Conservation (phyloP, 2,888 invertebrate genomes). For the Helicoverpa assulta region DNA sequence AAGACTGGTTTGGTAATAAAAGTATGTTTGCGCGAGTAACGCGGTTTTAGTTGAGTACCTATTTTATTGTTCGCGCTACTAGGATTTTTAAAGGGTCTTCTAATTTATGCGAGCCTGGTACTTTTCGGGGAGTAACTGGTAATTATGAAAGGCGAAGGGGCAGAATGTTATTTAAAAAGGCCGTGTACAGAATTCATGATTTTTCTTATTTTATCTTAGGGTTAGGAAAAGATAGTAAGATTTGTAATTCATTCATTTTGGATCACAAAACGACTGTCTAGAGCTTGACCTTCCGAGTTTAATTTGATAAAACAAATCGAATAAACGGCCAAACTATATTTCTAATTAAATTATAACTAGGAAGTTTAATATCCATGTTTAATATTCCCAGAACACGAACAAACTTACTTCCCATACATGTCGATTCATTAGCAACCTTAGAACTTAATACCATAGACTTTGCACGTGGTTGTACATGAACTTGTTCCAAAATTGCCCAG, state of each 20-base stretch:
- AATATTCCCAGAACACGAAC: no score
- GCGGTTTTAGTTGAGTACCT: slow-evolving; percentile 60
- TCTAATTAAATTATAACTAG: no score
- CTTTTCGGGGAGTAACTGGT: slow-evolving; percentile 22
- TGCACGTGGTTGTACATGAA: slow-evolving; percentile 39
- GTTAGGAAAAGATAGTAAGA: background rate
- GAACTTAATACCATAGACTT: slow-evolving; percentile 24
- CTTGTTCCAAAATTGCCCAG: slow-evolving; percentile 46
- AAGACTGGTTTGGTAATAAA: slow-evolving; percentile 66
- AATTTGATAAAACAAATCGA: no score
- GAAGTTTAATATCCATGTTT: no score
- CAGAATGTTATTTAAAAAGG: background rate
- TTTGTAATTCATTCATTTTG: background rate
- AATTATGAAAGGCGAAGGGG: slow-evolving; percentile 19
- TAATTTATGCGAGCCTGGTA: slow-evolving; percentile 52
- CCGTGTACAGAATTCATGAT: background rate
- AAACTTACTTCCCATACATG: no score
- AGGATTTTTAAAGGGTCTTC: slow-evolving; percentile 51
- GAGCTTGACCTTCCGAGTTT: background rate
- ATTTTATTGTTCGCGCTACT: slow-evolving; percentile 59
- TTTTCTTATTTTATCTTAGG: background rate
- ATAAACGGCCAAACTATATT: no score
- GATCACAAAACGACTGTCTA: background rate
- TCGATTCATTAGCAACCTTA: background rate
- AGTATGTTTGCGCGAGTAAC: slow-evolving; percentile 61